These are phyloP conservation scores for Ladona fulva DNA, from an alignment of 1,140 invertebrate species.

Conservation along the genomic window DNA sequence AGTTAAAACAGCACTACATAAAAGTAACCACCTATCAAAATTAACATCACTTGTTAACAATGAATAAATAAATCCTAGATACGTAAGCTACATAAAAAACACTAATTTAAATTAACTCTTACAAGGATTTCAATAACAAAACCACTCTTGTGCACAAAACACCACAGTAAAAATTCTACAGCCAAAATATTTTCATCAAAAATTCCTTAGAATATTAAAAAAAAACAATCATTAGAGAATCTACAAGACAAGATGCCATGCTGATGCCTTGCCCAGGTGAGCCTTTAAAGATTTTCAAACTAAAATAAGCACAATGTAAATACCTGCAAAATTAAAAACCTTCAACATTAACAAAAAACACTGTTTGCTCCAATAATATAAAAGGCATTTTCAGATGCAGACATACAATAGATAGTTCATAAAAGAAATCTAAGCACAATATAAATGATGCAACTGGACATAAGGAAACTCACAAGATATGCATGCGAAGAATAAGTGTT, in stretches of 20 bases:
- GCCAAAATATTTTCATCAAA: background rate
- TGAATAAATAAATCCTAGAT: too few species aligned
- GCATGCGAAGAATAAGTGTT: too few species aligned
- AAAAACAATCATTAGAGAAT: background rate
- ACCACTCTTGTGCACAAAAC: background rate
- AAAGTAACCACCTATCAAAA: too few species aligned
- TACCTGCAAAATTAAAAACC: background rate
- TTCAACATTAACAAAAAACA: constrained; percentile 16
- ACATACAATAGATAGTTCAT: background rate
- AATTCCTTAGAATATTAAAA: background rate
- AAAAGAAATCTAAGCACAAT: background rate
- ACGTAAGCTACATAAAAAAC: too few species aligned
- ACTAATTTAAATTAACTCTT: too few species aligned
- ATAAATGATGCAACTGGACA: background rate
- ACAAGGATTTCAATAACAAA: too few species aligned
- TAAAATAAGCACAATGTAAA: background rate
- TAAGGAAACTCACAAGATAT: too few species aligned
- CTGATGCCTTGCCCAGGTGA: background rate
- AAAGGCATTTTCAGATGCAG: background rate
- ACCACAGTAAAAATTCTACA: background rate
- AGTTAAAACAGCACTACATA: too few species aligned
- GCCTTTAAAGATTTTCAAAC: background rate
- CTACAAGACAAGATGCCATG: background rate
- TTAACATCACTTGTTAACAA: too few species aligned
- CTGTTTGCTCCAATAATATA: background rate